Percentiles rank a stretch among this genome's conserved stretches.
Conservation (phyloP, 2,888 invertebrate species). For the Pedicia rivosa region DNA sequence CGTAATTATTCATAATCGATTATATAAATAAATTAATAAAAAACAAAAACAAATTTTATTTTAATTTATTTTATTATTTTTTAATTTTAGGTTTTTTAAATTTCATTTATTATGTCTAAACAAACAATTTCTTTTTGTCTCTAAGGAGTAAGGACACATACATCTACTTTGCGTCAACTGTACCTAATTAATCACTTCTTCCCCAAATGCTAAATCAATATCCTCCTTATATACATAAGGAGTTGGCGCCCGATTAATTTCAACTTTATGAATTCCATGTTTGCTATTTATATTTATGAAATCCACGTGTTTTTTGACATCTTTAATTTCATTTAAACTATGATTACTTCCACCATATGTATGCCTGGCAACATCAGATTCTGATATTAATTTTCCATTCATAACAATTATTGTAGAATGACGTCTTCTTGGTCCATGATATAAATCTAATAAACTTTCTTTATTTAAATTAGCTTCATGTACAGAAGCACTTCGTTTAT, state of each 20-base stretch:
- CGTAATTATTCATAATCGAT: too few species aligned
- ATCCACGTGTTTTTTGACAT: background rate
- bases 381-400: background rate
- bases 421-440: conserved; percentile 2
- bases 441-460: background rate
- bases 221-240: background rate
- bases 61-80: too few species aligned
- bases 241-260: conserved; percentile 2
- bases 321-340: background rate
- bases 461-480: background rate
- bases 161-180: too few species aligned
- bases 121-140: too few species aligned
- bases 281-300: too few species aligned
- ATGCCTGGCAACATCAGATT: background rate
- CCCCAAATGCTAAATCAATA: background rate
- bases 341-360: too few species aligned
- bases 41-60: too few species aligned
- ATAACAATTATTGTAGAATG: conserved; percentile 3
- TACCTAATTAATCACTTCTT: background rate
- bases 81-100: too few species aligned
- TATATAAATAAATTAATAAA: too few species aligned
- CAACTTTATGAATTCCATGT: too few species aligned
- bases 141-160: too few species aligned
- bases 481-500: background rate
- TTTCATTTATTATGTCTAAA: too few species aligned